Conservation (phyloP, 2,113 vertebrate genomes). For the Plectropomus leopardus region DNA sequence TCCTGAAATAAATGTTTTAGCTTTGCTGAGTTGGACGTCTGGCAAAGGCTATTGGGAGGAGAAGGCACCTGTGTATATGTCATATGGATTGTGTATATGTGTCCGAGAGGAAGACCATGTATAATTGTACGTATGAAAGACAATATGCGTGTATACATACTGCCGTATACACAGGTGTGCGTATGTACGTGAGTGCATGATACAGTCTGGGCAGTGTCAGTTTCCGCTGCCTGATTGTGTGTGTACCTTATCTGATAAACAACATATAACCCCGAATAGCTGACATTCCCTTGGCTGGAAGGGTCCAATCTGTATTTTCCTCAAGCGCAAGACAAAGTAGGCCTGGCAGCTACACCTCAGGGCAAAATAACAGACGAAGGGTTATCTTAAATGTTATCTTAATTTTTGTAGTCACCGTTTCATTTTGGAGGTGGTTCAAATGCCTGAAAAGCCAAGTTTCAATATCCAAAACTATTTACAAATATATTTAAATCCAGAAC, state of each 20-base stretch:
- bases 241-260: constrained; percentile 83
- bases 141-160: constrained; percentile 67
- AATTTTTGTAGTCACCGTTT: constrained; percentile 47
- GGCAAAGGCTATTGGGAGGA: constrained; percentile 52
- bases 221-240: constrained; percentile 76
- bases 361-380: constrained; percentile 31
- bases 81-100: constrained; percentile 61
- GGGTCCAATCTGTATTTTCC: constrained; percentile 60
- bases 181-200: constrained; percentile 46
- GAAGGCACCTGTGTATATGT: constrained; percentile 69
- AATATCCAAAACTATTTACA: constrained; percentile 61
- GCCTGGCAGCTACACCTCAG: constrained; percentile 42
- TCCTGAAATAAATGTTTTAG: constrained; percentile 16
- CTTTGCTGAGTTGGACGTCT: constrained; percentile 43
- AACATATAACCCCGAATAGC: constrained; percentile 68
- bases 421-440: constrained; percentile 54
- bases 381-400: constrained; percentile 51
- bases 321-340: constrained; percentile 17
- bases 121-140: constrained; percentile 73
- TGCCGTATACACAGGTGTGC: constrained; percentile 76
- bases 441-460: constrained; percentile 33
- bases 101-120: constrained; percentile 46
- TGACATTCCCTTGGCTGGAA: constrained; percentile 74
- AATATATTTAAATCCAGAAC: constrained; percentile 55
- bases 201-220: constrained; percentile 57